Conservation (phyloP, 2,113 vertebrate species). For the Sinocyclocheilus grahami region DNA sequence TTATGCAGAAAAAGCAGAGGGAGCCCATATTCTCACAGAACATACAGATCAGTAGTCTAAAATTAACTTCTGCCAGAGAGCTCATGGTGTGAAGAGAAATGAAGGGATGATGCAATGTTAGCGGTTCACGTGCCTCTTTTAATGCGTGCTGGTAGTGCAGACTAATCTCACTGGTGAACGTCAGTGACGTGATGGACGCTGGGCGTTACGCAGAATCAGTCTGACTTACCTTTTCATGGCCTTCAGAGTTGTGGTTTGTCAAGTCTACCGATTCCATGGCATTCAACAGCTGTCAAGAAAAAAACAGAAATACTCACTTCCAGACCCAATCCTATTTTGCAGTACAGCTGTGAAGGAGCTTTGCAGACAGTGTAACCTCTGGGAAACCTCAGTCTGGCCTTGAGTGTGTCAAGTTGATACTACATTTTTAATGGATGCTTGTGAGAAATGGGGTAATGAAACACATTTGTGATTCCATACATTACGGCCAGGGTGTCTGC, state of each 20-base stretch:
- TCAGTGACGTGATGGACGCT: not conserved
- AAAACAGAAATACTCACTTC: conserved; percentile 1
- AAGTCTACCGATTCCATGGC: conserved; percentile 44
- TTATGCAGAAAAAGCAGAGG: not conserved
- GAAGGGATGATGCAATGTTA: not conserved
- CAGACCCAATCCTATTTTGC: not conserved
- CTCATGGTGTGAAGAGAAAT: conserved; percentile 10
- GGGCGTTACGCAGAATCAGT: not conserved
- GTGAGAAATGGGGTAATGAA: not conserved
- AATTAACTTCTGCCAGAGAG: conserved; percentile 16
- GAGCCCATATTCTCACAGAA: not conserved
- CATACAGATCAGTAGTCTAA: conserved; percentile 29
- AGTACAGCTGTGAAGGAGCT: not conserved
- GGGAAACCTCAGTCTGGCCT: not conserved
- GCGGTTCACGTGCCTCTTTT: not conserved
- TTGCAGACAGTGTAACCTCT: not conserved
- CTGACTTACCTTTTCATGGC: conserved; percentile 62
- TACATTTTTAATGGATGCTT: conserved; percentile 8
- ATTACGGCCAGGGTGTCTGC: not conserved
- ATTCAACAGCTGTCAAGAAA: conserved; percentile 51
- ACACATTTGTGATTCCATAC: not conserved
- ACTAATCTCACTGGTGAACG: not conserved
- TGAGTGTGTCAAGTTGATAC: not conserved
- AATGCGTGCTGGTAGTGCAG: not conserved
- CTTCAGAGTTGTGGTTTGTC: conserved; percentile 46